A percentile compares a stretch with the other conserved stretches of the same genome.
Conservation (phyloP, 2,113 vertebrate genomes). For the Ptyas mucosa region DNA sequence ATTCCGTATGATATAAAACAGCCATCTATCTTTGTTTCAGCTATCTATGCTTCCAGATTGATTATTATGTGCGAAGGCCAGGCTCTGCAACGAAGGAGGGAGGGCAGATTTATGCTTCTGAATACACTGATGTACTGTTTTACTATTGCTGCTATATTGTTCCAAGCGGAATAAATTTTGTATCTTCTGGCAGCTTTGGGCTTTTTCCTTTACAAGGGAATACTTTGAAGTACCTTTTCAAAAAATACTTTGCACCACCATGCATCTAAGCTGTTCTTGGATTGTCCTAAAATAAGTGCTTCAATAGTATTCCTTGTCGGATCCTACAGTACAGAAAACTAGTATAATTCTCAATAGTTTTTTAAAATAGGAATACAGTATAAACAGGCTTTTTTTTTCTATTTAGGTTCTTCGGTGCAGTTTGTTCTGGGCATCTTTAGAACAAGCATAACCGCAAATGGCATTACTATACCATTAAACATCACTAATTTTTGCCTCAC, state of each 20-base stretch:
- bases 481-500: not conserved
- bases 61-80: not conserved
- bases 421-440: not conserved
- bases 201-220: not conserved
- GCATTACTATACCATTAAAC: not conserved
- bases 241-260: not conserved
- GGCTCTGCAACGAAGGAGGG: not conserved
- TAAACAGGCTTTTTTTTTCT: not conserved
- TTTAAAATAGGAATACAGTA: not conserved
- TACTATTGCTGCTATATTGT: not conserved
- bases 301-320: not conserved
- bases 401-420: not conserved
- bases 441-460: not conserved
- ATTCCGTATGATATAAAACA: not conserved
- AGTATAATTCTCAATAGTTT: not conserved
- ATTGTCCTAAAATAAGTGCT: not conserved
- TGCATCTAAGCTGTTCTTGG: not conserved
- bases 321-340: not conserved
- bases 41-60: not conserved
- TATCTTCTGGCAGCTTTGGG: not conserved
- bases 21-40: not conserved
- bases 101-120: not conserved
- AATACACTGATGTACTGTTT: not conserved
- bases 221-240: not conserved
- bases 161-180: not conserved